phyloP scores from a whole-genome alignment of 1,140 invertebrate genomes.

The Stegodyphus mimosarum region DNA sequence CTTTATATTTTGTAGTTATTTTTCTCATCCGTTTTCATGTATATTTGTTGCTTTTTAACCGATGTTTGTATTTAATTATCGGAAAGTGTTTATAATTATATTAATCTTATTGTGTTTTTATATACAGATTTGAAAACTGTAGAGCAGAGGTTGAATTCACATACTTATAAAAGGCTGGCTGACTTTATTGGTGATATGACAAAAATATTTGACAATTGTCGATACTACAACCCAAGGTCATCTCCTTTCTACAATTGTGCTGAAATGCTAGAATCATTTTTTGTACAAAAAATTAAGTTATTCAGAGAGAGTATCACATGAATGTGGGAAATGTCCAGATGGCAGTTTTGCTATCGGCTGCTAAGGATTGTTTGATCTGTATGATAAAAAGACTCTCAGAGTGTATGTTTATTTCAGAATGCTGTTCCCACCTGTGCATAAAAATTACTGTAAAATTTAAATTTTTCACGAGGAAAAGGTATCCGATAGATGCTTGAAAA shows the following conservation, averaged over 20 bases:
- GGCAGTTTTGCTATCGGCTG: not conserved
- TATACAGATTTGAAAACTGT: slow-evolving; percentile 92
- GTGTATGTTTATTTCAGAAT: not conserved
- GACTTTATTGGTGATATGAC: slow-evolving; percentile 98
- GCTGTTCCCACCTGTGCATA: slow-evolving; percentile 13
- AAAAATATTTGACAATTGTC: slow-evolving; percentile 98
- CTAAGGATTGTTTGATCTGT: not conserved
- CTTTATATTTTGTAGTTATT: no score
- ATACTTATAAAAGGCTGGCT: slow-evolving; percentile 85
- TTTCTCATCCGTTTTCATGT: no score
- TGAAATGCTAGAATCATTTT: slow-evolving; percentile 92
- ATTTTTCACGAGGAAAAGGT: not conserved
- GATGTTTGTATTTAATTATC: no score
- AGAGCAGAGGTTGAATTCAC: slow-evolving; percentile 85
- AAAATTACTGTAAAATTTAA: not conserved
- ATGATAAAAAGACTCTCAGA: not conserved
- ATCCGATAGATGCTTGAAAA: not conserved
- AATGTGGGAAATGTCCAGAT: not conserved
- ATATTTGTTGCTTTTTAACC: no score
- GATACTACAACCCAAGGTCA: slow-evolving; percentile 95
- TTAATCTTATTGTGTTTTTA: slow-evolving; percentile 60
- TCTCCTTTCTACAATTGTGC: slow-evolving; percentile 96
- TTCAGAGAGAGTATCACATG: slow-evolving; percentile 66
- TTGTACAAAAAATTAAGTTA: slow-evolving; percentile 77
- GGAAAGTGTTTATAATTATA: no score